Percentiles rank a stretch among this genome's conserved stretches.
phyloP scores from a whole-genome alignment of 2,888 invertebrate genomes.

The Polymixis flavicincta region DNA sequence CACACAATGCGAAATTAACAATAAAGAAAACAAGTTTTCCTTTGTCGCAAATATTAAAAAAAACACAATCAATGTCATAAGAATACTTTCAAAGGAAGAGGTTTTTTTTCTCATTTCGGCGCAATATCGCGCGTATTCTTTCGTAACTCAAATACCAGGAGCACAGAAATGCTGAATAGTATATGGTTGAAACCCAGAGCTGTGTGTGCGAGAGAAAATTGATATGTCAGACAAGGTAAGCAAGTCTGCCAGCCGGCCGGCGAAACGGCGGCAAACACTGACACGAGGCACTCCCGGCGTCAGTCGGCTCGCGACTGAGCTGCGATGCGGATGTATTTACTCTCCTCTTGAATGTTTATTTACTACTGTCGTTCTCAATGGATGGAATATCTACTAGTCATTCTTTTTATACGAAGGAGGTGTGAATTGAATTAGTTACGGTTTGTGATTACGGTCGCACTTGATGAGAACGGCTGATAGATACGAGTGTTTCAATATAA shows the following conservation, averaged over 20 bases:
- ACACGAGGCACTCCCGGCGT: conserved; percentile 48
- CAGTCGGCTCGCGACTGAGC: conserved; percentile 61
- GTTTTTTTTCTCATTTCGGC: conserved; percentile 50
- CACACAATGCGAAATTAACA: conserved; percentile 50
- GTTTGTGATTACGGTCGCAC: conserved; percentile 58
- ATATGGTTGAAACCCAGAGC: conserved; percentile 70
- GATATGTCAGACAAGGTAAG: conserved; percentile 87
- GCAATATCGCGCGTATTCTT: conserved; percentile 87
- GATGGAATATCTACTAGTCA: conserved; percentile 37
- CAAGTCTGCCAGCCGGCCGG: conserved; percentile 74
- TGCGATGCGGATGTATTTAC: conserved; percentile 54
- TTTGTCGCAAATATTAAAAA: conserved; percentile 49
- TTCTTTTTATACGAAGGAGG: conserved; percentile 58
- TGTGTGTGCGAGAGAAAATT: conserved; percentile 83
- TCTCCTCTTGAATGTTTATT: conserved; percentile 43
- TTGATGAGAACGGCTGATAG: conserved; percentile 56
- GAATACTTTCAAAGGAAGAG: conserved; percentile 34
- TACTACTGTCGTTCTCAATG: conserved; percentile 45
- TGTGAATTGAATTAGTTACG: conserved; percentile 71
- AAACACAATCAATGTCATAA: conserved; percentile 25
- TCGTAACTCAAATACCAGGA: conserved; percentile 89
- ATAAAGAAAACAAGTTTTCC: conserved; percentile 59
- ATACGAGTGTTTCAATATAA: conserved; percentile 49
- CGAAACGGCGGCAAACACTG: conserved; percentile 58
- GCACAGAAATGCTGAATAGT: conserved; percentile 79